Evolutionary conservation across 37 sponge, comb jelly and placozoan species (phyloP), one percentile per base, ranked within the genome.

Genomic region (Mnemiopsis leidyi): DNA sequence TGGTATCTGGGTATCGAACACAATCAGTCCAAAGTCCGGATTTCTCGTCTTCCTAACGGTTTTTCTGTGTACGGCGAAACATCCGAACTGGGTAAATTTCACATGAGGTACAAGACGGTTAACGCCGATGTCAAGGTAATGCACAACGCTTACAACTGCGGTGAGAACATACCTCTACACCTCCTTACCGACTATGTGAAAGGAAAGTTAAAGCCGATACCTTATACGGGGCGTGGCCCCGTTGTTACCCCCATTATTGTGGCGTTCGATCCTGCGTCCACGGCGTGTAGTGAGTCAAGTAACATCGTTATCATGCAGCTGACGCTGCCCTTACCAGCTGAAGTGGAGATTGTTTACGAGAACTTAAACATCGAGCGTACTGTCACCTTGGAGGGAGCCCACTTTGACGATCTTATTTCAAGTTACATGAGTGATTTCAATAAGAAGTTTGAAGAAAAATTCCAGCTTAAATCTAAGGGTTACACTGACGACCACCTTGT

Each of bases 401-500:
- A 85, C 25, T 85, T 36, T 40, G 90, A 85, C 2, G 0, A 0
- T 28, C 23, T 85, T 23, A 36, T 85, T 20, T 24, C 9, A 25
- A 40, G 3, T 23, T 85, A 85, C 36, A 69, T n/a, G 24, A 71
- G 69, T 36, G 93, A 92, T 1, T 92, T 92, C 26, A 35, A 88
- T 71, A 93, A 69, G 39, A 93, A 82, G 88, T 95, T 95, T 71
- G 95, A 95, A 68, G 25, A 34, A 32, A 94, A 39, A 18, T 95
- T 95, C 68, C 61, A 21, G 28, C 77, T 94, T 25, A 33, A 36
- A 0, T 23, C 38, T 32, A 93, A 97, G 95, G 96, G 96, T 5
- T 99, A 95, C 69, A 69, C 67, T 48, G 94, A 95, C 0, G 77
- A 92, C 31, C 92, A 96, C 76, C 68, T 99, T 0, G 1, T 0